Base-by-base conservation (phyloP, 2,888 invertebrate genomes). In the Stratiomys singularior region DNA sequence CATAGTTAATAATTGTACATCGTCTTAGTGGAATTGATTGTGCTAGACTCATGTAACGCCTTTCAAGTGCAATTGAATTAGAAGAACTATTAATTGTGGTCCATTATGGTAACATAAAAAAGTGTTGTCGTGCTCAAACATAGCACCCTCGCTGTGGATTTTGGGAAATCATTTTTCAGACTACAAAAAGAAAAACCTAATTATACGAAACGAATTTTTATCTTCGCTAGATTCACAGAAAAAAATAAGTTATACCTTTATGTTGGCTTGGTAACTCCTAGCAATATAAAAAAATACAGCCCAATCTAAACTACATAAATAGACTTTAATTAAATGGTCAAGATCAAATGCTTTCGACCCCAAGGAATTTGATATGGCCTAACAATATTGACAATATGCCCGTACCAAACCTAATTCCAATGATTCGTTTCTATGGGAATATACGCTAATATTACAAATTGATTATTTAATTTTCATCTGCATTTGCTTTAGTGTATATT, bases 311-410 rank as follows among this genome's bases (percentile, higher is more conserved):
- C 58, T 74, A 74, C n/a, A 69, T 28, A 30, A 13, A 58, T 18
- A 60, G 13, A 44, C 60, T 58, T 60, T 60, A 74, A 74, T 74
- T 74, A 60, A 60, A 74, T 60, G 74, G 52, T 74, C 74, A 74
- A 74, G 74, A 44, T 74, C 67, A 67, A 60, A 21, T 77, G 25
- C 4, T 23, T 30, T 28, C 60, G 44, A 60, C 60, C 69, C 13
- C 18, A 64, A 63, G 1, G 21, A 77, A 77, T 28, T 77, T 67
- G 37, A 47, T 47, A 71, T 79, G 76, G 63, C 72, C 56, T 77
- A 69, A 18, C 21, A 78, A 64, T 69, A 46, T 44, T 69, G 67
- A 67, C 1, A 21, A 25, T 69, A 23, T 47, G 25, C 69, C 27
- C 69, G 47, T 46, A 46, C 9, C 15, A n/a, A 1, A 18, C 21